phyloP scores from a whole-genome alignment of 1,140 invertebrate species.

The Rhagoletis pomonella region DNA sequence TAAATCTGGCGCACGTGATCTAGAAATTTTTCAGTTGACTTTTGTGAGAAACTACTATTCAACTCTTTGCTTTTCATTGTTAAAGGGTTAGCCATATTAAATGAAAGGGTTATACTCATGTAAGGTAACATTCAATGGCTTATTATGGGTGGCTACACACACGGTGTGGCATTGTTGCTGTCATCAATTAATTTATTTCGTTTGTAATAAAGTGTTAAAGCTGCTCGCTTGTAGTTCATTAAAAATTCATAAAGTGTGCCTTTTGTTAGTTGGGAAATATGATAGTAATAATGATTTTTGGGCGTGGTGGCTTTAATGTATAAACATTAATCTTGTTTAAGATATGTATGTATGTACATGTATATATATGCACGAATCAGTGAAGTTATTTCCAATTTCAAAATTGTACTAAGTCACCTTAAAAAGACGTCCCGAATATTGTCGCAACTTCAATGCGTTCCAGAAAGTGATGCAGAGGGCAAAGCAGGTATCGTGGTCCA shows the following conservation, averaged over 20 bases:
- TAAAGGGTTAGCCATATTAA: slow-evolving; percentile 16
- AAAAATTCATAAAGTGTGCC: slow-evolving; percentile 57
- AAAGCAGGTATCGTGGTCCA: no score
- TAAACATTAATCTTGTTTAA: slow-evolving; percentile 10
- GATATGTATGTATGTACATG: no score
- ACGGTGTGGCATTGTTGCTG: slow-evolving; percentile 4
- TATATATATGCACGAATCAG: no score
- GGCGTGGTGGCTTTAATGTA: neutral
- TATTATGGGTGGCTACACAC: neutral
- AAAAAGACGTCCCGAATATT: no score
- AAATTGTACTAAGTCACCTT: no score
- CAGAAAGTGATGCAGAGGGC: no score
- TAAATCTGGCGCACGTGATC: slow-evolving; percentile 47
- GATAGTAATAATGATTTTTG: neutral
- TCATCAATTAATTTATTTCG: slow-evolving; percentile 53
- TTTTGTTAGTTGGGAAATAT: neutral
- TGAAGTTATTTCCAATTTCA: no score
- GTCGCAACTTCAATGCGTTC: no score
- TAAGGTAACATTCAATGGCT: neutral
- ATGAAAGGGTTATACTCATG: slow-evolving; percentile 42
- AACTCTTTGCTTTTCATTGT: neutral
- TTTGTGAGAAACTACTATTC: slow-evolving; percentile 9
- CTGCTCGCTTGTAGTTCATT: slow-evolving; percentile 41
- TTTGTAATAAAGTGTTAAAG: slow-evolving; percentile 43
- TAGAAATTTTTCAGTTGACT: slow-evolving; percentile 43